A percentile compares a stretch with the other conserved stretches of the same genome.
Evolutionary conservation across 2,113 vertebrate genomes (phyloP).

Genomic region (Odocoileus virginianus): DNA sequence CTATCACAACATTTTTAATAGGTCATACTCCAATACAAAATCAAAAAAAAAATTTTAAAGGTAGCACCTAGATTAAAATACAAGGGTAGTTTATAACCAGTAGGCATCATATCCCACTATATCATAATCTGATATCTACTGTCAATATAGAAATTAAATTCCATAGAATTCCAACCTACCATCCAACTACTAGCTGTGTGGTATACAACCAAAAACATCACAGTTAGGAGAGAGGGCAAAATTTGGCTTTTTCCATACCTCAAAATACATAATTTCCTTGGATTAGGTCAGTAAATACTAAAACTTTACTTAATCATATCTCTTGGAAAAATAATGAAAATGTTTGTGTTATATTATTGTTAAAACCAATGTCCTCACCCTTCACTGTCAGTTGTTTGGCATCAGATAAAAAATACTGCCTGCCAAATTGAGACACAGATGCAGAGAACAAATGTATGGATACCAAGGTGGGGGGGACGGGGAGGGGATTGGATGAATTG

Average conservation of each 20-base stretch:
- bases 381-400: conserved; percentile 4
- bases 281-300: background rate
- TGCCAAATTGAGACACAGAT: background rate
- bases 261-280: conserved; percentile 21
- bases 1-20: background rate
- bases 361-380: background rate
- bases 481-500: background rate
- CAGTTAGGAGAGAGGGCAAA: background rate
- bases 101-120: background rate
- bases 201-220: background rate
- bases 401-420: background rate
- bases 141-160: background rate
- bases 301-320: conserved; percentile 14
- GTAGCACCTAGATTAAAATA: background rate
- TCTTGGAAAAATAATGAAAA: conserved; percentile 14
- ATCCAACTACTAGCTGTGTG: background rate
- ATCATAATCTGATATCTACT: background rate
- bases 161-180: background rate
- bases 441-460: background rate
- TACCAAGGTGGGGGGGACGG: background rate
- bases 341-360: background rate
- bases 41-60: background rate
- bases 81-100: background rate
- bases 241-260: background rate
- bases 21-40: background rate